phyloP scores from a whole-genome alignment of 2,797 vertebrate species.

The Crax fasciolata region DNA sequence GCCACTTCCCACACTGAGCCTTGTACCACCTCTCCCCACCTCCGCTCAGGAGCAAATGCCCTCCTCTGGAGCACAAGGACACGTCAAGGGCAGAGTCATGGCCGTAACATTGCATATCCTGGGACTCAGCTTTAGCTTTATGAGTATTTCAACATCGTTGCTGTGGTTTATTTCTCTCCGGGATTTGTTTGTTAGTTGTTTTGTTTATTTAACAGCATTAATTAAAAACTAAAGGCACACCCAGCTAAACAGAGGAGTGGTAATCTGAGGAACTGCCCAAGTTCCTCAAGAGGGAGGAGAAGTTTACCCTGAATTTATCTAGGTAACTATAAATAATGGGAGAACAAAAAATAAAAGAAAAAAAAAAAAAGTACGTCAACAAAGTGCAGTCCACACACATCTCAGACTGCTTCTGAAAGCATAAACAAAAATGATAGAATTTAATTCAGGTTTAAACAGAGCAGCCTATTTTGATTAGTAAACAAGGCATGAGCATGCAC shows the following conservation, averaged over 20 bases:
- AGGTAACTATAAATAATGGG: not conserved
- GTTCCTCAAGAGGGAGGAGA: slow-evolving; percentile 43
- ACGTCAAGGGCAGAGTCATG: slow-evolving; percentile 19
- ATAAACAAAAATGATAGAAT: not conserved
- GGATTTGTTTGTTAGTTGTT: slow-evolving; percentile 72
- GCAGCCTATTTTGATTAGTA: not conserved
- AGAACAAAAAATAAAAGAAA: not conserved
- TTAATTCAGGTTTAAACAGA: slow-evolving; percentile 18
- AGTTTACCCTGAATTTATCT: slow-evolving; percentile 36
- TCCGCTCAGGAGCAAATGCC: not conserved
- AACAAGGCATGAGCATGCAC: not conserved
- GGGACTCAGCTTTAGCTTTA: not conserved
- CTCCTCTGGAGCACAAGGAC: slow-evolving; percentile 36
- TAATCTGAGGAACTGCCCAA: slow-evolving; percentile 44
- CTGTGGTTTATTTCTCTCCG: slow-evolving; percentile 64
- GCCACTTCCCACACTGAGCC: not conserved
- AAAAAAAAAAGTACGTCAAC: not conserved
- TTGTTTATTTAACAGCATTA: slow-evolving; percentile 73
- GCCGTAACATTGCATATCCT: slow-evolving; percentile 9
- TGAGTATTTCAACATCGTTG: slow-evolving; percentile 51
- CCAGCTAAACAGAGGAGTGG: slow-evolving; percentile 33
- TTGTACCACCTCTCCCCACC: not conserved
- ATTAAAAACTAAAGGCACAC: slow-evolving; percentile 73
- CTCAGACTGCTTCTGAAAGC: not conserved
- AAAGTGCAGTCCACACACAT: not conserved